Evolutionary conservation across 2,113 vertebrate species (phyloP), one percentile per base, ranked within the genome.

Genomic region (Mohoua ochrocephala): DNA sequence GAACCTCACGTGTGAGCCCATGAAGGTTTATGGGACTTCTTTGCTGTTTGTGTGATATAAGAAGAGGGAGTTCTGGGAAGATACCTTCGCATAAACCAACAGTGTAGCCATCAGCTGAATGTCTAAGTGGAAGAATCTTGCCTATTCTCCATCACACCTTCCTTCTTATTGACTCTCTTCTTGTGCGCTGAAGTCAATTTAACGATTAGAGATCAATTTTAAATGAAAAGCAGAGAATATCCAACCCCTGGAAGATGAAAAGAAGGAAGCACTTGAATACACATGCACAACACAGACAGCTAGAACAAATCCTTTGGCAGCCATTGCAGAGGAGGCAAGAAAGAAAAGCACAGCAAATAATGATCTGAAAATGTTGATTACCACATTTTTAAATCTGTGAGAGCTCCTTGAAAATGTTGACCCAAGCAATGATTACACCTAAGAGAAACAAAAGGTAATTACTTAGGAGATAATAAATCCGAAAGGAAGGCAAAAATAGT

Each of bases 371-470:
- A 67, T 44, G 81, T 94, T 90, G 89, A 95, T 89, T 88, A 86
- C 33, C 50, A 81, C 41, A 11, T 85, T 94, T 95, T 85, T 59
- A 82, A 95, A 87, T 61, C 57, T 88, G 42, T 60, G 50, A 87
- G 92, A 82, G n/a, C 77, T 75, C 49, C 85, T 96, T 89, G 85
- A 93, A 96, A 94, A 57, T 84, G 73, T 95, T 91, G 90, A 93
- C 94, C 92, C 83, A 89, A 93, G 74, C 80, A 87, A 23, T 73
- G 86, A 91, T 96, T 92, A 87, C 80, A 85, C 84, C 80, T 91
- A 92, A 60, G 70, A 87, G 89, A 93, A 94, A 87, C 41, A 83
- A 80, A 85, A 95, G 64, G 59, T 93, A 95, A 96, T 96, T 94
- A 93, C 84, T 84, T 87, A 86, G 74, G 47, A 85, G 71, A 64